phyloP scores from a whole-genome alignment of 2,113 vertebrate species.

The Sebastes schlegelii region DNA sequence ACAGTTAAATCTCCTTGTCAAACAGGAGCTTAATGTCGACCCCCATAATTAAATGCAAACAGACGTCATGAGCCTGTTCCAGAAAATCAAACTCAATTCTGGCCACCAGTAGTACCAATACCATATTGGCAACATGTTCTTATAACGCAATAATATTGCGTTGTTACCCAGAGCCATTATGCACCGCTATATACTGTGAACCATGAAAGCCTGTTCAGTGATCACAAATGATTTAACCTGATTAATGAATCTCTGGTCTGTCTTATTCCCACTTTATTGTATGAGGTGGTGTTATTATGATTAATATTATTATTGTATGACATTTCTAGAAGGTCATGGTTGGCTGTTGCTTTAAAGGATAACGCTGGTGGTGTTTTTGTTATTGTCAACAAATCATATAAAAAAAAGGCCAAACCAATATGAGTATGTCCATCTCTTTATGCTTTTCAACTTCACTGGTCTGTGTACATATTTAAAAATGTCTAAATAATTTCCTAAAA shows the following conservation, averaged over 20 bases:
- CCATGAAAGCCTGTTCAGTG: conserved; percentile 43
- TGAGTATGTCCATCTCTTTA: not conserved
- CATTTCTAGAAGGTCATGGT: not conserved
- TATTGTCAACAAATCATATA: conserved; percentile 1
- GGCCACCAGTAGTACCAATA: not conserved
- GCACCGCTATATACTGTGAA: conserved; percentile 71
- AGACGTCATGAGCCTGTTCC: not conserved
- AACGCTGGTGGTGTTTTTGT: conserved; percentile 8
- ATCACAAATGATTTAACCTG: conserved; percentile 23
- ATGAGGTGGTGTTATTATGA: not conserved
- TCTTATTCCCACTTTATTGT: not conserved
- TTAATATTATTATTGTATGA: not conserved
- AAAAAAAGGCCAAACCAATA: not conserved
- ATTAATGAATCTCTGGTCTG: not conserved
- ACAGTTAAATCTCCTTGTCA: not conserved
- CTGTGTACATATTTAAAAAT: not conserved
- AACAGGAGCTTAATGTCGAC: not conserved
- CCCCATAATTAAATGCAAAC: not conserved
- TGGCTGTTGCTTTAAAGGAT: not conserved
- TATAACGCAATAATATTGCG: conserved; percentile 52
- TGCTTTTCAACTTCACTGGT: not conserved
- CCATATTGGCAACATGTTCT: conserved; percentile 31
- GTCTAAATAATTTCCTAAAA: not conserved
- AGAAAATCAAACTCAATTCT: conserved; percentile 14
- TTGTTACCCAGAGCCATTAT: conserved; percentile 65